phyloP scores from a whole-genome alignment of 2,797 vertebrate species.

The Macropodus opercularis region DNA sequence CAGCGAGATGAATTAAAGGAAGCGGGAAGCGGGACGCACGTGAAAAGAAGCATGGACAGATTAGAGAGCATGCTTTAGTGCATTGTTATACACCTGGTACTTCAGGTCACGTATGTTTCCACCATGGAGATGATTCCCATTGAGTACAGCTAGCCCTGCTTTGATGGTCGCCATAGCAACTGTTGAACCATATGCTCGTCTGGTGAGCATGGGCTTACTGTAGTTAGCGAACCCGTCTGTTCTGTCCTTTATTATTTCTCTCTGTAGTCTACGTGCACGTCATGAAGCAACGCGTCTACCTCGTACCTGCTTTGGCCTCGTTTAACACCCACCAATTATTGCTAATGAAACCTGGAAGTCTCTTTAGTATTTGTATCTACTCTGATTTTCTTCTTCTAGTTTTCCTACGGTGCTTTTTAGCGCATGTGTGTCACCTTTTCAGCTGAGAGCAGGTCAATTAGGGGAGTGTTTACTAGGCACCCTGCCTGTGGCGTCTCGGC shows the following conservation, averaged over 20 bases:
- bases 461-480: conserved; percentile 61
- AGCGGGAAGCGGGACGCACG: no score
- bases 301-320: background rate
- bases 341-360: background rate
- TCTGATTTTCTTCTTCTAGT: background rate
- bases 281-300: background rate
- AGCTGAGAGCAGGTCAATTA: conserved; percentile 64
- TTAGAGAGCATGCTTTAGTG: conserved; percentile 8
- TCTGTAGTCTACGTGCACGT: background rate
- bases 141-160: conserved; percentile 29
- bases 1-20: conserved; percentile 15
- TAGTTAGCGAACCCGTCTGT: conserved; percentile 24
- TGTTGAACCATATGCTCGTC: conserved; percentile 53
- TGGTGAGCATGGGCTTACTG: conserved; percentile 23
- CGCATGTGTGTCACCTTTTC: conserved; percentile 21
- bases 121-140: conserved; percentile 31
- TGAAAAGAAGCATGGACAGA: background rate
- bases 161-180: conserved; percentile 70
- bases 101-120: conserved; percentile 46
- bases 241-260: conserved; percentile 15
- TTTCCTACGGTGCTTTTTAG: conserved; percentile 1
- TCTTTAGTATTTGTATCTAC: background rate
- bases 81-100: conserved; percentile 34
- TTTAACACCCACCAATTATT: background rate
- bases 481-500: conserved; percentile 61